Conservation (phyloP, 2,888 invertebrate species). For the Leucoptera coffeella region DNA sequence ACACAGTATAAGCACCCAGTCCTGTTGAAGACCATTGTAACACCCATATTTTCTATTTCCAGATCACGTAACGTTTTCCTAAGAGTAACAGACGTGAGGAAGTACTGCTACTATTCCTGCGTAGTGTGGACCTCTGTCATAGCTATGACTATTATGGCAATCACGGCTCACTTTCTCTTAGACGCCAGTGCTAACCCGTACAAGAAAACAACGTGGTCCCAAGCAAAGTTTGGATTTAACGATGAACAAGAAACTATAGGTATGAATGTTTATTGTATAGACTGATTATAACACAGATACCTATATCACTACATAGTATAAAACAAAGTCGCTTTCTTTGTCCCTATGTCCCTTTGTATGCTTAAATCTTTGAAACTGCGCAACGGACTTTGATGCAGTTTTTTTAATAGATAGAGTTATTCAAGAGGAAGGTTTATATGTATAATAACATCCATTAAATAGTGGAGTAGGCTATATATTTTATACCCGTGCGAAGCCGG, state of each 20-base stretch:
- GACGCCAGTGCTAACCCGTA: conserved; percentile 57
- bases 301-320: background rate
- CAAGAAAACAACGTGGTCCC: conserved; percentile 33
- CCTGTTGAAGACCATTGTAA: too few relatives aligned
- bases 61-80: conserved; percentile 80
- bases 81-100: conserved; percentile 76
- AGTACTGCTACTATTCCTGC: conserved; percentile 80
- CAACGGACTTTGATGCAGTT: too few relatives aligned
- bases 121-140: conserved; percentile 75
- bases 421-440: too few relatives aligned
- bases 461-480: too few relatives aligned
- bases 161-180: conserved; percentile 76
- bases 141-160: conserved; percentile 65
- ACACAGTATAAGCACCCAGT: too few relatives aligned
- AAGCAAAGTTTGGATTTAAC: conserved; percentile 41
- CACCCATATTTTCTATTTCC: too few relatives aligned
- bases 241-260: conserved; percentile 69
- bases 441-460: too few relatives aligned
- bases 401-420: too few relatives aligned
- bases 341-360: too few relatives aligned
- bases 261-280: conserved; percentile 12
- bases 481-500: too few relatives aligned
- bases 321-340: too few relatives aligned
- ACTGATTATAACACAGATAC: background rate
- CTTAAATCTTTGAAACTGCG: too few relatives aligned